A percentile compares a stretch with the other conserved stretches of the same genome.
Evolutionary conservation across 2,888 invertebrate genomes (phyloP).

Genomic region (Encarsia formosa): DNA sequence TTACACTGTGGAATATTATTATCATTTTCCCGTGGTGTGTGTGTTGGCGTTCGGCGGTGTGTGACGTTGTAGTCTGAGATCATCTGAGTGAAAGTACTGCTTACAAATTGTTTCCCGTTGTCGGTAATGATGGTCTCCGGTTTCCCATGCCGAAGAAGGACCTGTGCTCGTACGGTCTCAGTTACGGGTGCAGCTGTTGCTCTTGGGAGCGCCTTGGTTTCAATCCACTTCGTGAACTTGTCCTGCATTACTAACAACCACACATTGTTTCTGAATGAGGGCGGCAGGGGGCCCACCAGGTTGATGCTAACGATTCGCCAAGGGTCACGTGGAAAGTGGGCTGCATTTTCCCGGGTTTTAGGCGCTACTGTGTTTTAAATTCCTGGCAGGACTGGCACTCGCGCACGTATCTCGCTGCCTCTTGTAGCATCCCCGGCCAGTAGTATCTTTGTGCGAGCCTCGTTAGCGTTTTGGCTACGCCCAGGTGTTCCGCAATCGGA

Average conservation of each 20-base stretch:
- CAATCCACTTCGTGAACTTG: conserved; percentile 28
- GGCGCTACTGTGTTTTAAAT: neutral
- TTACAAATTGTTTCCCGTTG: conserved; percentile 32
- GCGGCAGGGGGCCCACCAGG: conserved; percentile 30
- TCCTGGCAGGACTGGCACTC: neutral
- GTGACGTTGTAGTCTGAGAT: neutral
- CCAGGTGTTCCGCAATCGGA: neutral
- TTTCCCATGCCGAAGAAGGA: conserved; percentile 28
- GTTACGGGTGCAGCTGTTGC: conserved; percentile 26
- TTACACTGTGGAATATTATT: too few species aligned
- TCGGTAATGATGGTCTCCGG: conserved; percentile 29
- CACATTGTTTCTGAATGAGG: conserved; percentile 8
- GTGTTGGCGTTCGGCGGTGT: neutral
- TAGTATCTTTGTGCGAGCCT: neutral
- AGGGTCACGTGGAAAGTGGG: conserved; percentile 13
- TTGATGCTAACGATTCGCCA: conserved; percentile 29
- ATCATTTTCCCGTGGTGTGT: neutral
- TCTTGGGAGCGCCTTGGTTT: conserved; percentile 22
- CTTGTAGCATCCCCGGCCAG: neutral
- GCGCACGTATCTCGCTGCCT: neutral
- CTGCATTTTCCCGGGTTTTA: neutral
- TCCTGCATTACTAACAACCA: conserved; percentile 32
- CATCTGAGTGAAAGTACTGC: neutral
- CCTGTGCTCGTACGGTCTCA: conserved; percentile 21
- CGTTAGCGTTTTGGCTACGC: neutral